Percentiles rank a stretch among this genome's conserved stretches.
phyloP scores from a whole-genome alignment of 2,888 invertebrate species.

The Anagyrus pseudococci region DNA sequence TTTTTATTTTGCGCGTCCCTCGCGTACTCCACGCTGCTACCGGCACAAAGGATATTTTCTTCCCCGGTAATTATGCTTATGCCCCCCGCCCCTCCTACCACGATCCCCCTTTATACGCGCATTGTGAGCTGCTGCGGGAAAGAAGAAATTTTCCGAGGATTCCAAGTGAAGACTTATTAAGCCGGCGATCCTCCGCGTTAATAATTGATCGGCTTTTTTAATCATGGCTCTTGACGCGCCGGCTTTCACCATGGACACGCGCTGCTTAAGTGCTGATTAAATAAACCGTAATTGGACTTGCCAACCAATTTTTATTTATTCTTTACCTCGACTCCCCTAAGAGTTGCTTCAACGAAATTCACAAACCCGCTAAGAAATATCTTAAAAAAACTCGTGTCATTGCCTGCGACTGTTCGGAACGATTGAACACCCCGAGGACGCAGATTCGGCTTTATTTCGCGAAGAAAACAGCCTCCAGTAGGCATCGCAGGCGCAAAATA shows the following conservation, averaged over 20 bases:
- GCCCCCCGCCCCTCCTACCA: slow-evolving; percentile 22
- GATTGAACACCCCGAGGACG: too few species aligned
- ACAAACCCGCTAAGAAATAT: too few species aligned
- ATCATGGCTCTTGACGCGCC: slow-evolving; percentile 28
- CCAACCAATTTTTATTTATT: slow-evolving; percentile 7
- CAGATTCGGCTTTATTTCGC: too few species aligned
- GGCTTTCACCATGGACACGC: not conserved
- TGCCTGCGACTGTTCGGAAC: too few species aligned
- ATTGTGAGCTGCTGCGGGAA: not conserved
- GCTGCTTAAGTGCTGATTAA: slow-evolving; percentile 36
- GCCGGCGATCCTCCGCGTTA: slow-evolving; percentile 28
- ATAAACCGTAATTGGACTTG: slow-evolving; percentile 35
- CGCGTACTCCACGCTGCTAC: slow-evolving; percentile 6
- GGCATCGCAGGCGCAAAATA: too few species aligned
- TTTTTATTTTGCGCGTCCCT: slow-evolving; percentile 2
- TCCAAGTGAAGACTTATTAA: slow-evolving; percentile 25
- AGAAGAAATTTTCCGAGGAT: slow-evolving; percentile 23
- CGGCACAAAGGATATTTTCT: slow-evolving; percentile 33
- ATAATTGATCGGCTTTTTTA: slow-evolving; percentile 40
- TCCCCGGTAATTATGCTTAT: slow-evolving; percentile 36
- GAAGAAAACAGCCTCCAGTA: too few species aligned
- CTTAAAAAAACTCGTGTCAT: too few species aligned
- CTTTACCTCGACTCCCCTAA: too few species aligned
- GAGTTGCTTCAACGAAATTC: too few species aligned
- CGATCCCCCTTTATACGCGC: not conserved